Conservation (phyloP, 2,113 vertebrate species). For the Phainopepla nitens region DNA sequence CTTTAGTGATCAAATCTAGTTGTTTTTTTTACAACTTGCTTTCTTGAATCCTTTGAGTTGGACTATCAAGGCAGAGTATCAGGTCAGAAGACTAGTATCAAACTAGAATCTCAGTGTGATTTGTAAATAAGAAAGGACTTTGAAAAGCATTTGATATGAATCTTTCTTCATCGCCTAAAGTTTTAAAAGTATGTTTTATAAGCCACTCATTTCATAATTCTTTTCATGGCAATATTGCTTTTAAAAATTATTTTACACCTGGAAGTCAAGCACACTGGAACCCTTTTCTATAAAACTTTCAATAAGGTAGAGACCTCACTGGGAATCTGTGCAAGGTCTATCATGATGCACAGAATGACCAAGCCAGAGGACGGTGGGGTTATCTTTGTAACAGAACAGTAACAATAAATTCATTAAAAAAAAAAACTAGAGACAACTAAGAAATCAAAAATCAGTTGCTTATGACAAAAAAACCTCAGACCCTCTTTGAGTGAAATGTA, state of each 20-base stretch:
- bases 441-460: not conserved
- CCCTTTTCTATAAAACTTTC: not conserved
- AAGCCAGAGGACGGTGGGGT: rapidly evolving
- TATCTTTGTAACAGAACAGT: not conserved
- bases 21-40: not conserved
- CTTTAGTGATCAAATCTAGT: not conserved
- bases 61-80: not conserved
- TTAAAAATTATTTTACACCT: not conserved
- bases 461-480: not conserved
- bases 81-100: not conserved
- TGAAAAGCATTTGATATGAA: not conserved
- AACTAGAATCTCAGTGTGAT: not conserved
- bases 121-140: not conserved
- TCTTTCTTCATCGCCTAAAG: not conserved
- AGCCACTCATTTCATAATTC: not conserved
- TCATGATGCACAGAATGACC: not conserved
- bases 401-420: not conserved
- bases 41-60: slow-evolving; percentile 16
- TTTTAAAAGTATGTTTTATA: slow-evolving; percentile 1
- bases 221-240: not conserved
- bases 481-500: not conserved
- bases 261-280: not conserved
- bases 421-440: not conserved
- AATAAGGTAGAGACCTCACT: not conserved
- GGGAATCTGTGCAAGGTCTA: not conserved